phyloP scores from a whole-genome alignment of 2,797 vertebrate species.

The Borostomias antarcticus region DNA sequence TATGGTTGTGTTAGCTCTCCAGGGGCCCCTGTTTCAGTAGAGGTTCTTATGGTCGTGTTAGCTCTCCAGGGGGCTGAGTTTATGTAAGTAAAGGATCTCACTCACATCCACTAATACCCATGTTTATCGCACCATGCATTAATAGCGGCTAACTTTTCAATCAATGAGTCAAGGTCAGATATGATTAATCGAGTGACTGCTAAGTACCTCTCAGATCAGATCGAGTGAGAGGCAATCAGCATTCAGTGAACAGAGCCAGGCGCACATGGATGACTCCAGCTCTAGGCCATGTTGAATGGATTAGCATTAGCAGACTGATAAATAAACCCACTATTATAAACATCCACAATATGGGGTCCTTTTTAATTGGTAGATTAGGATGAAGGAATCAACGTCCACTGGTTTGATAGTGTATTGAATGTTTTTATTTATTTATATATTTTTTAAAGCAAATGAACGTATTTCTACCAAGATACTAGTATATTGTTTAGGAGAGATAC shows the following conservation, averaged over 20 bases:
- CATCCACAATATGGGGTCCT: conserved; percentile 71
- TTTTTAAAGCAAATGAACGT: too few relatives aligned
- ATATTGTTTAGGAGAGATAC: too few relatives aligned
- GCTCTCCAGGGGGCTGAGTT: background rate
- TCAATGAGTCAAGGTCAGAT: conserved; percentile 52
- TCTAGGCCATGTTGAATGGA: conserved; percentile 58
- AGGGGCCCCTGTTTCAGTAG: too few relatives aligned
- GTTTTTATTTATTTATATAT: too few relatives aligned
- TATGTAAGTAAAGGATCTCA: conserved; percentile 16
- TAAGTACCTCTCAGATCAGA: conserved; percentile 53
- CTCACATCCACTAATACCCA: conserved; percentile 45
- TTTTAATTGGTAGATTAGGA: conserved; percentile 14
- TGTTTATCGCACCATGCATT: conserved; percentile 49
- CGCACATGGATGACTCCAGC: conserved; percentile 67
- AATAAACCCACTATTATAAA: conserved; percentile 72
- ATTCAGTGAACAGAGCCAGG: conserved; percentile 61
- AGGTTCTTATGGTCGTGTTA: too few relatives aligned
- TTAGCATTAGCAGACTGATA: conserved; percentile 56
- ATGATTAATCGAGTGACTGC: conserved; percentile 60
- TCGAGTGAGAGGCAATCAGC: conserved; percentile 54
- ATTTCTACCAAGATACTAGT: too few relatives aligned
- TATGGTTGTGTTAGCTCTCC: too few relatives aligned
- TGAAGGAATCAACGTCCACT: too few relatives aligned
- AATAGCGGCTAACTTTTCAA: conserved; percentile 45
- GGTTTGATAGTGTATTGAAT: too few relatives aligned